These are phyloP conservation scores for Stegodyphus mimosarum DNA, from an alignment of 1,140 invertebrate species.

Conservation along the genomic window DNA sequence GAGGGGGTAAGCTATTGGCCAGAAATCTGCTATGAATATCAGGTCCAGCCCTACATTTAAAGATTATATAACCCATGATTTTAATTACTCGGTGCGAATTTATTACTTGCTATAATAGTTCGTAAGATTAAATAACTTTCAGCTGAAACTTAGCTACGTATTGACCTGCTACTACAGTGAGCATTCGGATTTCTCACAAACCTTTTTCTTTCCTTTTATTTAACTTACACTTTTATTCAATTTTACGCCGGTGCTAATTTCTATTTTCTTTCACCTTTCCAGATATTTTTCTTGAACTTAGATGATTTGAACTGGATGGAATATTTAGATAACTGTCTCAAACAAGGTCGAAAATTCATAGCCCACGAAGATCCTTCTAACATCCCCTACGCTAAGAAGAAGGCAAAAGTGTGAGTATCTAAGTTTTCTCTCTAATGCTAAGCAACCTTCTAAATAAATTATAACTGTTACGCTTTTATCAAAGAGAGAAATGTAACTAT, in stretches of 20 bases:
- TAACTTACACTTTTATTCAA: too few relatives aligned
- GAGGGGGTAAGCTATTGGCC: too few relatives aligned
- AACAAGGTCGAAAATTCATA: conserved; percentile 37
- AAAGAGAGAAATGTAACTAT: background rate
- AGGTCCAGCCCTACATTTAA: too few relatives aligned
- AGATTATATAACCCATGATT: too few relatives aligned
- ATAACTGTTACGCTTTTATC: background rate
- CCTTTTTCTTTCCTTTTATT: too few relatives aligned
- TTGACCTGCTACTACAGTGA: too few relatives aligned
- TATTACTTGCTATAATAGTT: too few relatives aligned
- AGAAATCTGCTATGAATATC: too few relatives aligned
- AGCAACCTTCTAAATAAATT: background rate
- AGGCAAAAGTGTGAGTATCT: conserved; percentile 39
- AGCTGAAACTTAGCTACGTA: too few relatives aligned
- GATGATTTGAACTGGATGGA: conserved; percentile 20
- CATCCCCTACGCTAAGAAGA: conserved; percentile 52
- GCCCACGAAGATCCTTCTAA: conserved; percentile 53
- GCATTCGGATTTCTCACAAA: too few relatives aligned
- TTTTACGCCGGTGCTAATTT: background rate
- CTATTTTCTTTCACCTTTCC: background rate
- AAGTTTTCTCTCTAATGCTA: background rate
- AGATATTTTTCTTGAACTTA: conserved; percentile 28
- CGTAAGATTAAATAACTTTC: too few relatives aligned
- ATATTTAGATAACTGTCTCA: conserved; percentile 41
- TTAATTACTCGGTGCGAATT: too few relatives aligned